phyloP scores from a whole-genome alignment of 23 tunicate species.

The Diplosoma virens region DNA sequence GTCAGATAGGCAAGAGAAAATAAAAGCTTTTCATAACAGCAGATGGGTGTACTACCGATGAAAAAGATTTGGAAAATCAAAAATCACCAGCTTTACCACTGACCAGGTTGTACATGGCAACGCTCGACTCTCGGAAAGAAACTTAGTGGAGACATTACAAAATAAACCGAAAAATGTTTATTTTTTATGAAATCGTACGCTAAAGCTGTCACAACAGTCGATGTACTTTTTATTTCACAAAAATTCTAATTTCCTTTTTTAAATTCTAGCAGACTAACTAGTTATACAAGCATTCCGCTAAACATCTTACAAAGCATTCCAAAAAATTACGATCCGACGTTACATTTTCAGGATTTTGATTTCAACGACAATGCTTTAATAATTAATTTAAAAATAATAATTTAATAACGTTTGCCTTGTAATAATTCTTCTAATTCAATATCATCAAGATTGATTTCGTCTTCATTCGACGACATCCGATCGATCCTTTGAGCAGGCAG shows the following conservation, averaged over 20 bases:
- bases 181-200: background rate
- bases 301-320: background rate
- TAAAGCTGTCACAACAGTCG: background rate
- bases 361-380: too few relatives aligned
- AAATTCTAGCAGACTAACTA: too few relatives aligned
- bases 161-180: background rate
- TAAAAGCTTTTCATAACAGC: too few relatives aligned
- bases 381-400: background rate
- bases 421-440: constrained; percentile 55
- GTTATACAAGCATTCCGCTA: too few relatives aligned
- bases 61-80: too few relatives aligned
- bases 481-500: constrained; percentile 32
- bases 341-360: too few relatives aligned
- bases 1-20: too few relatives aligned
- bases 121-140: background rate
- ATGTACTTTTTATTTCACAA: background rate
- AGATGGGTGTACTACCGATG: too few relatives aligned
- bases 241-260: too few relatives aligned
- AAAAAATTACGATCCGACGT: too few relatives aligned
- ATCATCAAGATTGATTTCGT: constrained; percentile 26
- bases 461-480: constrained; percentile 30
- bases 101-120: background rate
- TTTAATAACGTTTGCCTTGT: constrained; percentile 4
- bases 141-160: background rate
- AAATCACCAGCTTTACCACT: too few relatives aligned